Evolutionary conservation across 2,113 vertebrate species (phyloP).

Genomic region (Malurus melanocephalus): DNA sequence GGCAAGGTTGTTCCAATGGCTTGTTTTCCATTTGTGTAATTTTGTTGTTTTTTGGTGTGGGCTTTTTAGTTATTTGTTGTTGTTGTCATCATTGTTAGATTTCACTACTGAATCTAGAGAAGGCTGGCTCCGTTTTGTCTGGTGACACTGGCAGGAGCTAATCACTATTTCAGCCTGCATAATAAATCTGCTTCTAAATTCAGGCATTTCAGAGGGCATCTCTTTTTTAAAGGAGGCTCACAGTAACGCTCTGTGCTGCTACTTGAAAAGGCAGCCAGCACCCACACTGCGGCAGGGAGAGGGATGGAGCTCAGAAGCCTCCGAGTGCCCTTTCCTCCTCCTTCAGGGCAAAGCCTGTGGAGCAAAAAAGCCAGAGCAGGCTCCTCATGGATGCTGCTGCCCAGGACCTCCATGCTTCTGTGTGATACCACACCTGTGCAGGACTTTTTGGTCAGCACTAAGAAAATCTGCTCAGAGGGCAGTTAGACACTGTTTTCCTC

Average conservation of each 20-base stretch:
- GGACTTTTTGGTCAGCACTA: background rate
- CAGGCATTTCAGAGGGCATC: background rate
- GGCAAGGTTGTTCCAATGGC: background rate
- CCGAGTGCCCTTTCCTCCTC: background rate
- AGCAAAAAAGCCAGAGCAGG: background rate
- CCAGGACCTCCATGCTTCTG: background rate
- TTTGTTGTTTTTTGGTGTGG: background rate
- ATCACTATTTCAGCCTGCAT: background rate
- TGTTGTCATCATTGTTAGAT: background rate
- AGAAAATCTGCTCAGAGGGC: background rate
- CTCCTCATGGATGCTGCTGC: background rate
- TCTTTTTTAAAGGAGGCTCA: background rate
- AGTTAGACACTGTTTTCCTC: background rate
- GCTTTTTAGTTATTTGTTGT: background rate
- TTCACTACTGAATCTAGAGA: background rate
- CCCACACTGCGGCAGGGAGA: background rate
- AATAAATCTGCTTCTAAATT: background rate
- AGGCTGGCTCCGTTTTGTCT: background rate
- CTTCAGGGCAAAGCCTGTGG: background rate
- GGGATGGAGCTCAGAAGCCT: background rate
- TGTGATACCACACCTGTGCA: rapidly evolving
- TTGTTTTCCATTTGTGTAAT: background rate
- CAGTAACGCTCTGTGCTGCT: background rate
- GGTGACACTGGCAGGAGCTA: background rate
- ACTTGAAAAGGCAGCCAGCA: background rate